These are phyloP conservation scores for Pachydiplax longipennis DNA, from an alignment of 2,888 invertebrate species.

Conservation along the genomic window DNA sequence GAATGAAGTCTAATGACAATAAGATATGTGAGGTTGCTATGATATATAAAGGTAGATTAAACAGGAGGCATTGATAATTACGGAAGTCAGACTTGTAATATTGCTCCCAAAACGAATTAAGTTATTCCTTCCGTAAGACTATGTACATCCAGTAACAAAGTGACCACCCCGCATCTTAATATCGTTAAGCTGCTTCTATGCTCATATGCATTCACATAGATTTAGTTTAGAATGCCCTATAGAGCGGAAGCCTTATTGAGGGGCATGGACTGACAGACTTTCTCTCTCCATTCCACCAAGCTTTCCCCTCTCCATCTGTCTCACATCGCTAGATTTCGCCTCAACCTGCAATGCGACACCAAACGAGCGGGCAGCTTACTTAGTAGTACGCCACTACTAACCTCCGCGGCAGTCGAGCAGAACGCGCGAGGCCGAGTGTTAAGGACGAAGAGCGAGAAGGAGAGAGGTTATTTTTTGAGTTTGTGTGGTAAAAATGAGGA, in stretches of 20 bases:
- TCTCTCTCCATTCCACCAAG: not conserved
- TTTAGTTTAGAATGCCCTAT: too few species aligned
- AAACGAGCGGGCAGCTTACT: constrained; percentile 40
- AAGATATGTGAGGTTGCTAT: too few species aligned
- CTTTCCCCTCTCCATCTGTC: not conserved
- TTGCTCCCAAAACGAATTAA: too few species aligned
- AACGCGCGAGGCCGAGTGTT: not conserved
- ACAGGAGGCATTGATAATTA: too few species aligned
- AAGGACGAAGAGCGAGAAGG: not conserved
- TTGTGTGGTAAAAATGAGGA: not conserved
- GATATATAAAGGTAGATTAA: too few species aligned
- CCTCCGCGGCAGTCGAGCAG: not conserved
- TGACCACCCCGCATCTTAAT: too few species aligned
- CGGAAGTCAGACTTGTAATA: too few species aligned
- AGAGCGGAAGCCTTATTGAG: not conserved
- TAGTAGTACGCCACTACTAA: constrained; percentile 17
- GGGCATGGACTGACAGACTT: not conserved
- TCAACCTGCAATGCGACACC: constrained; percentile 43
- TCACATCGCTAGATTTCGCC: constrained; percentile 13
- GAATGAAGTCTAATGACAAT: too few species aligned
- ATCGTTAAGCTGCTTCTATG: too few species aligned
- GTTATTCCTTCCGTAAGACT: too few species aligned
- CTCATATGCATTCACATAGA: too few species aligned
- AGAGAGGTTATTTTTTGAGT: not conserved
- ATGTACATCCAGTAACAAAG: too few species aligned